Conservation (phyloP, 2,113 vertebrate genomes). For the Diadophis punctatus region DNA sequence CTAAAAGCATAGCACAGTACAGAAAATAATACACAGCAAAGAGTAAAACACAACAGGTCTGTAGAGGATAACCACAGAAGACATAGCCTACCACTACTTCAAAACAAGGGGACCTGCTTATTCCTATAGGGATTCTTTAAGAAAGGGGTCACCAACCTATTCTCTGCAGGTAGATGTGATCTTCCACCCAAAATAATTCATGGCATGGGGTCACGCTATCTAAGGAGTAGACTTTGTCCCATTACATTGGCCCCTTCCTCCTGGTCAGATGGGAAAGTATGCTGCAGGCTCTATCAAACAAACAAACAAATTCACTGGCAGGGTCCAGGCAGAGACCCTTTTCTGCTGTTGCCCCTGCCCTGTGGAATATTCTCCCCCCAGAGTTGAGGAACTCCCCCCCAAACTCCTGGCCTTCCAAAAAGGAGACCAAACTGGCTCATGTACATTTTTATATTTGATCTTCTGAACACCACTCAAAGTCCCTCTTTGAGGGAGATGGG, state of each 20-base stretch:
- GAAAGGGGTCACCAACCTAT: background rate
- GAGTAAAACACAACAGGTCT: background rate
- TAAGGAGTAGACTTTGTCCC: background rate
- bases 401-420: background rate
- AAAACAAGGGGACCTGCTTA: background rate
- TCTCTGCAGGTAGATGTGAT: background rate
- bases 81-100: background rate
- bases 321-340: background rate
- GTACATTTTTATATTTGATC: background rate
- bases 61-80: background rate
- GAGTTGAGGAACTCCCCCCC: background rate
- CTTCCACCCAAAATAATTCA: background rate
- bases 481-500: background rate
- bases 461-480: background rate
- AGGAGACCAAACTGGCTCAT: background rate
- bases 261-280: background rate
- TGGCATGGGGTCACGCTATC: background rate
- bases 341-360: background rate
- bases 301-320: background rate
- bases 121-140: background rate
- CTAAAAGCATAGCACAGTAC: background rate
- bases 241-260: background rate
- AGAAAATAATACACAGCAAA: background rate
- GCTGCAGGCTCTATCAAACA: background rate
- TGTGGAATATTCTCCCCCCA: background rate